Evolutionary conservation across 2,888 invertebrate genomes (phyloP).

Genomic region (Hypselothyrea guttata): DNA sequence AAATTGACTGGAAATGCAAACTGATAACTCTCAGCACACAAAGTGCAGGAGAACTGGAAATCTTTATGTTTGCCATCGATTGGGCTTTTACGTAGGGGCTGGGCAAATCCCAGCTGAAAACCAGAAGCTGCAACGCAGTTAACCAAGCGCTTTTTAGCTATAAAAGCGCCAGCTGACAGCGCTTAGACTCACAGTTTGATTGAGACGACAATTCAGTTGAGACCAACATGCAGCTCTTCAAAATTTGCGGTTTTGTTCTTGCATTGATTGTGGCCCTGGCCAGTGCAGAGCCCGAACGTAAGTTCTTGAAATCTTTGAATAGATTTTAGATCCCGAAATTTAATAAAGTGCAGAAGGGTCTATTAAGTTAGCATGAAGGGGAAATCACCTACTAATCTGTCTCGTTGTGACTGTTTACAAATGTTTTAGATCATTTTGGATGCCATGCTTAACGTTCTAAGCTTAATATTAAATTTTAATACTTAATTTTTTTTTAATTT

Average conservation of each 20-base stretch:
- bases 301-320: constrained; percentile 9
- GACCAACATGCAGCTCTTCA: constrained; percentile 38
- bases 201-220: constrained; percentile 2
- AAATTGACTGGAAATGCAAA: not conserved
- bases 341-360: too few relatives aligned
- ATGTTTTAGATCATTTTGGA: too few relatives aligned
- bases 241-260: constrained; percentile 46
- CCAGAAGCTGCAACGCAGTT: not conserved
- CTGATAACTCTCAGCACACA: not conserved
- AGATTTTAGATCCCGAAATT: not conserved
- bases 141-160: constrained; percentile 13
- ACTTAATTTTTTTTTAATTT: not conserved
- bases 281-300: constrained; percentile 46
- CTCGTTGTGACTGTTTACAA: too few relatives aligned
- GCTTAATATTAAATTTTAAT: too few relatives aligned
- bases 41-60: not conserved
- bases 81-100: constrained; percentile 25
- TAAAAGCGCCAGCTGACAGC: constrained; percentile 26
- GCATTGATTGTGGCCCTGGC: constrained; percentile 53
- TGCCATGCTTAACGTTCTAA: too few relatives aligned
- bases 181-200: not conserved
- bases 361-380: too few relatives aligned
- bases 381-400: too few relatives aligned
- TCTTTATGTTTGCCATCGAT: constrained; percentile 21
- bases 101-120: constrained; percentile 30